Conservation (phyloP, 2,888 invertebrate genomes). For the Keiferia lycopersicella region DNA sequence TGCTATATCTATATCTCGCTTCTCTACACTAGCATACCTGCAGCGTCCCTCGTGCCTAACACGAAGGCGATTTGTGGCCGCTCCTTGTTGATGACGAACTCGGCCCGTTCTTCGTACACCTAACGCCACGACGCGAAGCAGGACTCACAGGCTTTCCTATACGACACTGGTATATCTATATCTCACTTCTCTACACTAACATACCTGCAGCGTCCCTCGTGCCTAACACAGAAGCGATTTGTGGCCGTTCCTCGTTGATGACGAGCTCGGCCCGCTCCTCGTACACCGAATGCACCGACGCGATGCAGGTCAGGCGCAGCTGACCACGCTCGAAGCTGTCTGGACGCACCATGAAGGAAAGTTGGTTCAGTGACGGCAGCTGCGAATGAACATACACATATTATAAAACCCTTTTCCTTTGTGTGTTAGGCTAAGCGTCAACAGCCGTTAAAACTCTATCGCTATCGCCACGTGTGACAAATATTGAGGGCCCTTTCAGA, state of each 20-base stretch:
- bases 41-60: slow-evolving; percentile 84
- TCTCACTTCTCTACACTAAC: no score
- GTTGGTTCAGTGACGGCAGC: slow-evolving; percentile 73
- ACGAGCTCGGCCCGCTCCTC: slow-evolving; percentile 82
- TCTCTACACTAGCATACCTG: slow-evolving; percentile 58
- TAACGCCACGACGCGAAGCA: no score
- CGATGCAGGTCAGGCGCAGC: slow-evolving; percentile 84
- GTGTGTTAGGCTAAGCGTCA: no score
- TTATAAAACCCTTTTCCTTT: no score
- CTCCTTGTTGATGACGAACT: slow-evolving; percentile 85
- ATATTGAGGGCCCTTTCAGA: no score
- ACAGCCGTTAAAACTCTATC: neutral
- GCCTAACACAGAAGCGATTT: slow-evolving; percentile 87
- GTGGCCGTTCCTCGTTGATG: slow-evolving; percentile 87
- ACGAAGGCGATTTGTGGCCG: slow-evolving; percentile 88
- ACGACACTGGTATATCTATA: no score
- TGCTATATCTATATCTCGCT: no score
- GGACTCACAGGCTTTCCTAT: no score
- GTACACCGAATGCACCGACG: slow-evolving; percentile 85
- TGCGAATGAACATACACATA: slow-evolving; percentile 39
- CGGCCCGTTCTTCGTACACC: slow-evolving; percentile 83
- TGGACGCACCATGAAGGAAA: slow-evolving; percentile 80
- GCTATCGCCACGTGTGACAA: no score
- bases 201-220: slow-evolving; percentile 78
- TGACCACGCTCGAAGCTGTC: slow-evolving; percentile 85